phyloP scores from a whole-genome alignment of 1,140 invertebrate genomes.

The Apis laboriosa region DNA sequence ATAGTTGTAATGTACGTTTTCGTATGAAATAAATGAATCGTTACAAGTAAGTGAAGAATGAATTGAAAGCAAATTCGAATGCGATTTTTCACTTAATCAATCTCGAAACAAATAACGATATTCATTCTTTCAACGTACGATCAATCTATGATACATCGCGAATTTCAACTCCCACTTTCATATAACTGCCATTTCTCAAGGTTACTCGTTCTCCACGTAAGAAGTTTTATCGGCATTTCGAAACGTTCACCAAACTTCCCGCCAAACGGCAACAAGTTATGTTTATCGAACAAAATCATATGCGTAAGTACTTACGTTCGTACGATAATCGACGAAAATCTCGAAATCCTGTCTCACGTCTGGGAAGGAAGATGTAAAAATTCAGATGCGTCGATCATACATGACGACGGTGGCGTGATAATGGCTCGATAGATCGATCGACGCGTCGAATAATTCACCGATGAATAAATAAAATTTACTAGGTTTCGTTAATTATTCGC shows the following conservation, averaged over 20 bases:
- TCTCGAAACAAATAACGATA: too few relatives aligned
- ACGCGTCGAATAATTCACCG: not conserved
- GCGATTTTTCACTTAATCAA: too few relatives aligned
- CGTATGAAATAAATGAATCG: too few relatives aligned
- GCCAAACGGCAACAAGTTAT: not conserved
- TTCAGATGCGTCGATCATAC: not conserved
- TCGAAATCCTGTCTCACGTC: not conserved
- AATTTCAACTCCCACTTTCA: not conserved
- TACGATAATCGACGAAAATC: not conserved
- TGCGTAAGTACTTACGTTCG: constrained; percentile 1
- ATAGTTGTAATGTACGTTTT: too few relatives aligned
- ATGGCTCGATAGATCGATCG: not conserved
- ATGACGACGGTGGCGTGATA: not conserved
- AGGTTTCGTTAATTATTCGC: not conserved
- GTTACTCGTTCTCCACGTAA: too few relatives aligned
- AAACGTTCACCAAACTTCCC: not conserved
- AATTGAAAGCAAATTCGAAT: too few relatives aligned
- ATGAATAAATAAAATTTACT: not conserved
- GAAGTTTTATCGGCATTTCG: not conserved
- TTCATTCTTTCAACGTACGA: too few relatives aligned
- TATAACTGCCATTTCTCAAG: not conserved
- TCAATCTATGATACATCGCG: not conserved
- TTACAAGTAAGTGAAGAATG: too few relatives aligned
- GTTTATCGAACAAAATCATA: not conserved
- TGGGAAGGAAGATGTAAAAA: not conserved